Conservation (phyloP, 2,797 vertebrate genomes). For the Epinephelus malabaricus region DNA sequence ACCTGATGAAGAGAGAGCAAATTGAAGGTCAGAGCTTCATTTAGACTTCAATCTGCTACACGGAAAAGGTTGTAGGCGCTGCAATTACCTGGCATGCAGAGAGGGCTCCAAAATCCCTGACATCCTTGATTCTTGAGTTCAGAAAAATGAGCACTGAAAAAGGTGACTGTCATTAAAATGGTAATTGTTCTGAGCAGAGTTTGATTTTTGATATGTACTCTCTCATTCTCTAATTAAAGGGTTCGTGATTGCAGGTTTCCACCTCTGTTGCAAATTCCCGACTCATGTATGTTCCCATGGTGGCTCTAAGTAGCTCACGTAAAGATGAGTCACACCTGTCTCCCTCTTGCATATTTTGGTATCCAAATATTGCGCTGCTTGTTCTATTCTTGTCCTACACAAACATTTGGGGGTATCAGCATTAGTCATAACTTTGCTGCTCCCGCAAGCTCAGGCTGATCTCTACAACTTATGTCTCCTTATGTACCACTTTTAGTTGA, state of each 20-base stretch:
- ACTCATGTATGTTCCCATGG: background rate
- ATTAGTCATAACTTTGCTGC: conserved; percentile 15
- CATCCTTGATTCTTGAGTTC: conserved; percentile 33
- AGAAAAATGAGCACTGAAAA: conserved; percentile 30
- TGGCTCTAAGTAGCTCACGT: background rate
- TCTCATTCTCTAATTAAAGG: conserved; percentile 30
- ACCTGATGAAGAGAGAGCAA: conserved; percentile 66
- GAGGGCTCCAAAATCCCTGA: conserved; percentile 28
- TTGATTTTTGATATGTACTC: conserved; percentile 20
- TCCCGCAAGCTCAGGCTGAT: background rate
- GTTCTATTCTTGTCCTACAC: conserved; percentile 12
- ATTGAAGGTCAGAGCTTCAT: conserved; percentile 72
- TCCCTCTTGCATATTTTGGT: background rate
- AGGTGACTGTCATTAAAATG: conserved; percentile 36
- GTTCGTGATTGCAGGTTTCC: conserved; percentile 23
- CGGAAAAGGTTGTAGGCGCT: conserved; percentile 44
- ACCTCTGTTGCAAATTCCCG: conserved; percentile 7
- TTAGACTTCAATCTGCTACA: conserved; percentile 64
- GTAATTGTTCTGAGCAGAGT: conserved; percentile 33
- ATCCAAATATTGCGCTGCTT: conserved; percentile 2
- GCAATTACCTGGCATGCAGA: conserved; percentile 51
- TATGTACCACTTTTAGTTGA: conserved; percentile 3
- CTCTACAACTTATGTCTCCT: background rate
- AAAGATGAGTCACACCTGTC: conserved; percentile 20
- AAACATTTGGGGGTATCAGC: background rate